Base-by-base conservation (phyloP, 1,140 invertebrate species). In the Calycopis cecrops region DNA sequence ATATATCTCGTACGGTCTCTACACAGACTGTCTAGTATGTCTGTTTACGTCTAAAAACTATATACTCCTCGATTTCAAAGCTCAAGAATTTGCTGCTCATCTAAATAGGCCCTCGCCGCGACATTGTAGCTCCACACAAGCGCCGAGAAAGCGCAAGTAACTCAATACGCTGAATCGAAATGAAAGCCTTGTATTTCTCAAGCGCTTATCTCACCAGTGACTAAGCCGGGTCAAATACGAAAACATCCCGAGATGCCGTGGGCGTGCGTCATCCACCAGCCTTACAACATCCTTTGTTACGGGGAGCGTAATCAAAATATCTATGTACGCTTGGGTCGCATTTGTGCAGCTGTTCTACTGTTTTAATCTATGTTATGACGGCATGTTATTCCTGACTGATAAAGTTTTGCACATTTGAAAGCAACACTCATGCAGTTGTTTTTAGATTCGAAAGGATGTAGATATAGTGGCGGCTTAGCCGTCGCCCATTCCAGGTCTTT, bases 211-310 rank as follows among this genome's bases (percentile, higher is more conserved):
- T 54, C 48, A 42, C 17, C 16, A 35, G 38, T 61, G 59, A 57
- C 49, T 54, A 62, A 62, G 51, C 38, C 37, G 57, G 57, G 57
- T 59, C 57, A 44, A 33, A 53, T 53, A 44, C 47, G 52, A 55
- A 59, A 62, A 62, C 60, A 62, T 62, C 60, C 60, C 56, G 60
- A 49, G 52, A 53, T 54, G 60, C 50, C 51, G 37, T 12, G 28
- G 49, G 11, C 47, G 35, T 62, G 60, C 51, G 55, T 62, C 60
- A 62, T n/a, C 38, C 12, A 6, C 33, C 11, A 50, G 60, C 55
- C 60, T 58, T 53, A 53, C 60, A 40, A 57, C 59, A 61, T 58
- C 60, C 60, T 62, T 62, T 62, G 60, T 62, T 52, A 55, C 18
- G 21, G 51, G 57, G 52, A 47, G 8, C 44, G 38, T 51, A 44